Base-by-base conservation (phyloP, 1,140 invertebrate species). In the Acromyrmex echinatior region DNA sequence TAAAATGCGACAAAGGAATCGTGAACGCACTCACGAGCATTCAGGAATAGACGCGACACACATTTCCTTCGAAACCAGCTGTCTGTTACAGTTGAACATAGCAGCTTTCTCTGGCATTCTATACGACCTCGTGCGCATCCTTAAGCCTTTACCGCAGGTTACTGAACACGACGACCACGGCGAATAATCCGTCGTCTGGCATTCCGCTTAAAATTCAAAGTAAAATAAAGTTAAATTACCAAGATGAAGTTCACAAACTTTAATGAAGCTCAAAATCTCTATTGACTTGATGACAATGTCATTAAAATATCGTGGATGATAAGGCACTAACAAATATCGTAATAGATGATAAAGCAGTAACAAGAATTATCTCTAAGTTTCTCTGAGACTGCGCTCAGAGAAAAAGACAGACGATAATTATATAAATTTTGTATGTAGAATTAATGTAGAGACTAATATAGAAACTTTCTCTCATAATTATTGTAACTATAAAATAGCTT, bases 11-110 rank as follows among this genome's bases (percentile, higher is more conserved):
- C 18, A 45, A 21, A 35, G 1, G 3, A 58, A 10, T 25, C 14
- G 6, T 18, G 18, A 51, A 60, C 3, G 10, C 18, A 96, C 96
- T 96, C 91, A 97, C 97, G 96, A 95, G 94, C 98, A 98, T 92
- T 97, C 97, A 0, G 97, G 94, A 14, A 97, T 93, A 49, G 95
- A 94, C 12, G 97, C 97, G 49, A 98, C 97, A 93, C 98, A 98
- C 98, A 98, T 98, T 96, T 98, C 98, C 94, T 98, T 98, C 73
- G 97, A 97, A 49, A 98, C 96, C 65, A 98, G 95, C 93, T 99
- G 98, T 53, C 98, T 96, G 89, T 97, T 97, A 94, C 98, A 99
- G 78, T 97, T 94, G 93, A 97, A 96, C 96, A 97, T 97, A 87
- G 96, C 95, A 6, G 98, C 98, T 93, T 98, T 98, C 92, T 97